A percentile compares a stretch with the other conserved stretches of the same genome.
Evolutionary conservation across 2,888 invertebrate species (phyloP).

Genomic region (Cosmorhoe ocellata): DNA sequence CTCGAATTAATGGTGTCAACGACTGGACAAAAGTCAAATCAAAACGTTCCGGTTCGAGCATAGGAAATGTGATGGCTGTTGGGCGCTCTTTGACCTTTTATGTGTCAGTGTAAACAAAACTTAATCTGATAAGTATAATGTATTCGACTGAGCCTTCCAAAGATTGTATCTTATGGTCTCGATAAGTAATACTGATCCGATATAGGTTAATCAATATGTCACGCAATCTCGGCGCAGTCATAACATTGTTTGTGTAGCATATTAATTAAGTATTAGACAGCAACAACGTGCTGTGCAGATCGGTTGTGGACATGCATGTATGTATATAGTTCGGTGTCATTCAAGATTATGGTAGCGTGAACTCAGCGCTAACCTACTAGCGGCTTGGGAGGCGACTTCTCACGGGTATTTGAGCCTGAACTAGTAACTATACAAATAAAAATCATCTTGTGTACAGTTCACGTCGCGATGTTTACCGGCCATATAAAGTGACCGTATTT

Average conservation of each 20-base stretch:
- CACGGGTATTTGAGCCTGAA: slow-evolving; percentile 78
- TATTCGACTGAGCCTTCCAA: slow-evolving; percentile 35
- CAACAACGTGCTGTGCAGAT: slow-evolving; percentile 58
- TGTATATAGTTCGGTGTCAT: slow-evolving; percentile 55
- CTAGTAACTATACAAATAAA: slow-evolving; percentile 75
- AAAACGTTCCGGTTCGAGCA: slow-evolving; percentile 46
- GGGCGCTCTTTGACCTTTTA: slow-evolving; percentile 41
- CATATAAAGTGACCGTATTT: slow-evolving; percentile 77
- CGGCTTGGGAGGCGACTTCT: slow-evolving; percentile 64
- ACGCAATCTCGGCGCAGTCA: slow-evolving; percentile 42
- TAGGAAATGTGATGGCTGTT: slow-evolving; percentile 41
- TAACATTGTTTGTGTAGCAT: slow-evolving; percentile 42
- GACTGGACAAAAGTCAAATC: slow-evolving; percentile 53
- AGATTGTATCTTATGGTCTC: slow-evolving; percentile 30
- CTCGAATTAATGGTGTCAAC: slow-evolving; percentile 71
- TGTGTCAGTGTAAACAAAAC: slow-evolving; percentile 39
- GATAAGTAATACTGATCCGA: slow-evolving; percentile 34
- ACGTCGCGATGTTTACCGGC: slow-evolving; percentile 74
- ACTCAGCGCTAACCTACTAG: slow-evolving; percentile 35
- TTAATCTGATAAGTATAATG: slow-evolving; percentile 38
- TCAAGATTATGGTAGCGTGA: slow-evolving; percentile 64
- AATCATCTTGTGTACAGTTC: slow-evolving; percentile 79
- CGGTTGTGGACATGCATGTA: slow-evolving; percentile 39
- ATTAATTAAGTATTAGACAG: slow-evolving; percentile 56
- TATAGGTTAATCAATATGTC: slow-evolving; percentile 44